Evolutionary conservation across 2,113 vertebrate species (phyloP).

Genomic region (Myrmecophaga tridactyla): DNA sequence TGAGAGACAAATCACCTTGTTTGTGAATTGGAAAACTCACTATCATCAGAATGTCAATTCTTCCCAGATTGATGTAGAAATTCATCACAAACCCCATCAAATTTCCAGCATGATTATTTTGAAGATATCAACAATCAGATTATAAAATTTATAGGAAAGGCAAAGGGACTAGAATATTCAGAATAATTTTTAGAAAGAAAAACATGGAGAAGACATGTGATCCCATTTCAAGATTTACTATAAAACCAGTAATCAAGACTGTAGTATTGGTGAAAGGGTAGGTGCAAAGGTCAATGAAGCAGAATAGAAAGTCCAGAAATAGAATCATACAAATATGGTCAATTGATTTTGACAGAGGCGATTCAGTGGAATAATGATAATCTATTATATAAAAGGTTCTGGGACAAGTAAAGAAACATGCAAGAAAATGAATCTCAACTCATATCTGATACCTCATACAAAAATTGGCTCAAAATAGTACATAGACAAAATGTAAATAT

Average conservation of each 20-base stretch:
- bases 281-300: too few relatives aligned
- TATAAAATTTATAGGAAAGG: neutral
- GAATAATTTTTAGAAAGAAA: neutral
- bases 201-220: neutral
- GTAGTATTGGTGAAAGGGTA: too few relatives aligned
- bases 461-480: too few relatives aligned
- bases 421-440: neutral
- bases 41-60: neutral
- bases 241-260: neutral
- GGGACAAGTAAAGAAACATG: neutral
- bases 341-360: too few relatives aligned
- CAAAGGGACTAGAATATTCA: neutral
- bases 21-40: neutral
- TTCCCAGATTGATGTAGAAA: neutral
- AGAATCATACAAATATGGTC: too few relatives aligned
- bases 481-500: neutral
- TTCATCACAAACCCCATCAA: neutral
- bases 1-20: neutral
- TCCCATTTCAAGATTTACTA: neutral
- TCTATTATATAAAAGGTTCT: neutral
- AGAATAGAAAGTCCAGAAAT: too few relatives aligned
- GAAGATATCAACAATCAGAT: neutral
- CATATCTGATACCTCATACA: neutral
- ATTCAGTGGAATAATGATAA: neutral
- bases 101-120: constrained; percentile 5